phyloP scores from a whole-genome alignment of 2,113 vertebrate genomes.

The Cygnus atratus region DNA sequence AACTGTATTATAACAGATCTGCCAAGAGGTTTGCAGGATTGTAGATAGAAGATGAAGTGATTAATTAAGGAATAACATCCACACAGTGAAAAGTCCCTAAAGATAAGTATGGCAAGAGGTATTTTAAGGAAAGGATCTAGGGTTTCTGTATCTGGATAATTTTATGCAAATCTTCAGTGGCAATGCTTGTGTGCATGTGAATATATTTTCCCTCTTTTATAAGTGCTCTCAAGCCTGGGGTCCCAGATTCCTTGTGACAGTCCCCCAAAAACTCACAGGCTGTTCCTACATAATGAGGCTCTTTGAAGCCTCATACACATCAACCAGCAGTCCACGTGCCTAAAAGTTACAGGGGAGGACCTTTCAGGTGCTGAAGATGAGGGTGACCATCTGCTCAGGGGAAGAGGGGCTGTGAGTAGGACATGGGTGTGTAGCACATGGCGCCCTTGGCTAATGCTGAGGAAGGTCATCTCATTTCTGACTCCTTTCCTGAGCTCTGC shows the following conservation, averaged over 20 bases:
- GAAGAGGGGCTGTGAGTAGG: background rate
- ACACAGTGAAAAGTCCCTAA: slow-evolving; percentile 24
- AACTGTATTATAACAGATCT: slow-evolving; percentile 10
- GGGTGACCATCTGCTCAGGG: background rate
- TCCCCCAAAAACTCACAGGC: background rate
- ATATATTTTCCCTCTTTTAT: background rate
- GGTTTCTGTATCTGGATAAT: background rate
- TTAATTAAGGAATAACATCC: slow-evolving; percentile 52
- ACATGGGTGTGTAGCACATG: background rate
- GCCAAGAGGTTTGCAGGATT: slow-evolving; percentile 22
- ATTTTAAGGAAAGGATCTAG: background rate
- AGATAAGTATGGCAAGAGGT: background rate
- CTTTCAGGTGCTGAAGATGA: background rate
- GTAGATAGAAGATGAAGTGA: slow-evolving; percentile 16
- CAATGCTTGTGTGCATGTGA: background rate
- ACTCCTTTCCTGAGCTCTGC: background rate
- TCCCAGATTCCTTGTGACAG: background rate
- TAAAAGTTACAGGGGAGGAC: background rate
- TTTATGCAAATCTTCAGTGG: background rate
- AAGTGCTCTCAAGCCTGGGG: background rate
- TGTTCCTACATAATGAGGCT: background rate
- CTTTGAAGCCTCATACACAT: background rate
- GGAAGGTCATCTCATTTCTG: background rate
- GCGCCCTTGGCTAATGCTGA: background rate
- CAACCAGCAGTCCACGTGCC: background rate